Conservation (phyloP, 2,113 vertebrate genomes). For the Galemys pyrenaicus region DNA sequence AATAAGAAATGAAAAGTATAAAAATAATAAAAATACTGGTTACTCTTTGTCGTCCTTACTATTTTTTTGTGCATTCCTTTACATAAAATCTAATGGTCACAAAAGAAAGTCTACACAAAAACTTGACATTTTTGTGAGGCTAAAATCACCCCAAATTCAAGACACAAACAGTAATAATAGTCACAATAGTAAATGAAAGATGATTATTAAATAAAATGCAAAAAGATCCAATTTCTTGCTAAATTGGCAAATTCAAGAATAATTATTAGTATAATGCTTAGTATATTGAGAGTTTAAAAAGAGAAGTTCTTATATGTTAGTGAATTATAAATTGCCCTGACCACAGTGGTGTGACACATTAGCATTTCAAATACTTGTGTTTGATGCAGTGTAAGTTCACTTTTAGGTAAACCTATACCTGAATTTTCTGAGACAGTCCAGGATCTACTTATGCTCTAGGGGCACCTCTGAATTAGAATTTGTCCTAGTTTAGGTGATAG, state of each 20-base stretch:
- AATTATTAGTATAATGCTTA: not conserved
- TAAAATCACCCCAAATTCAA: slow-evolving; percentile 41
- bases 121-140: not conserved
- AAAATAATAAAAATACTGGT: not conserved
- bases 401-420: slow-evolving; percentile 32
- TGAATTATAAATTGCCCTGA: not conserved
- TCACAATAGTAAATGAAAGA: slow-evolving; percentile 25
- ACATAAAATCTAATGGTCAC: not conserved
- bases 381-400: slow-evolving; percentile 7
- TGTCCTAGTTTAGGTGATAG: not conserved
- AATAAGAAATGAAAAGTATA: no score
- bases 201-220: slow-evolving; percentile 21
- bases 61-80: not conserved
- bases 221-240: slow-evolving; percentile 28
- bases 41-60: not conserved
- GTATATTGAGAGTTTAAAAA: not conserved
- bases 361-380: not conserved
- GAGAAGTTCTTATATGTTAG: not conserved
- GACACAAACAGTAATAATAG: slow-evolving; percentile 12
- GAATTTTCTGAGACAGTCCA: not conserved
- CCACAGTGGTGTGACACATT: not conserved
- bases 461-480: not conserved
- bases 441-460: not conserved
- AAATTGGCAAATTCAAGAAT: not conserved
- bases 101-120: not conserved